phyloP scores from a whole-genome alignment of 1,140 invertebrate species.

The Drosophila willistoni region DNA sequence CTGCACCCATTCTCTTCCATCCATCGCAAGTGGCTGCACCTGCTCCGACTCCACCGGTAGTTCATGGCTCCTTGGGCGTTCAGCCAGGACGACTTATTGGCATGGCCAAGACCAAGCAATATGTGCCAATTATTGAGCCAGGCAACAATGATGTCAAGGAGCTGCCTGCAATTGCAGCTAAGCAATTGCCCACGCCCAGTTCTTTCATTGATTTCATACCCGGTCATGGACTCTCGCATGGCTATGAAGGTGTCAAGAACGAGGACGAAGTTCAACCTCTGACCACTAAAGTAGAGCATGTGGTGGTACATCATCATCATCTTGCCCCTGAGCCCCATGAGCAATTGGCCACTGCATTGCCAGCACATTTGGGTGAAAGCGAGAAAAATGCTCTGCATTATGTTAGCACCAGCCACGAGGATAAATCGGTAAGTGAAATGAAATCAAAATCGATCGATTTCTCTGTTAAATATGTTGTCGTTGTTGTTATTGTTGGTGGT shows the following conservation, averaged over 20 bases:
- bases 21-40: conserved; percentile 24
- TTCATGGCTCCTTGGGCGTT: conserved; percentile 47
- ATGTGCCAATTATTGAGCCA: conserved; percentile 75
- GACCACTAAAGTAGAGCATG: conserved; percentile 58
- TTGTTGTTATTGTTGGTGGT: too few relatives aligned
- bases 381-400: conserved; percentile 55
- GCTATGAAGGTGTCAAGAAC: conserved; percentile 63
- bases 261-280: conserved; percentile 38
- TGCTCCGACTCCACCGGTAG: conserved; percentile 16
- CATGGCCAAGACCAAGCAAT: conserved; percentile 73
- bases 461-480: not conserved
- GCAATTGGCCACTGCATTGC: conserved; percentile 48
- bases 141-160: conserved; percentile 63
- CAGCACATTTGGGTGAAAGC: conserved; percentile 49
- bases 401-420: conserved; percentile 34
- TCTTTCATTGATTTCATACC: conserved; percentile 66
- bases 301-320: conserved; percentile 64
- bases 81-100: conserved; percentile 67
- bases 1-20: conserved; percentile 74
- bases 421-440: conserved; percentile 57
- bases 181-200: conserved; percentile 60
- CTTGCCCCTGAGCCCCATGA: not conserved
- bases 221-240: conserved; percentile 68
- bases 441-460: not conserved
- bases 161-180: conserved; percentile 14